These are phyloP conservation scores for Halictus quadricinctus DNA, from an alignment of 2,888 invertebrate genomes.

Conservation along the genomic window DNA sequence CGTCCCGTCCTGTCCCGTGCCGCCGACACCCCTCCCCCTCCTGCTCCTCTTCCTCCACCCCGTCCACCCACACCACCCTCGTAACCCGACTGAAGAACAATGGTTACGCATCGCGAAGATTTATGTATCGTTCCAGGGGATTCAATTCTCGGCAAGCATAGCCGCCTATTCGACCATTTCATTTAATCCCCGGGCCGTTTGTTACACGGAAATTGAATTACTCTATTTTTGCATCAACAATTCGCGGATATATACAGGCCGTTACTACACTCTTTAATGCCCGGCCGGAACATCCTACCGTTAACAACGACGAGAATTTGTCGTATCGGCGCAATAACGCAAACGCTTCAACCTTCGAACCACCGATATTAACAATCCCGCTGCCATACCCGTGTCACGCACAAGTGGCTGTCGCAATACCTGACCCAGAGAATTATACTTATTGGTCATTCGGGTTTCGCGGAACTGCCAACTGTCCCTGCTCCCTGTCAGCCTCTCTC, in stretches of 20 bases:
- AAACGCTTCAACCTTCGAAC: not conserved
- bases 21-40: too few relatives aligned
- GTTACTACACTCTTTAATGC: constrained; percentile 19
- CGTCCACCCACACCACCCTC: not conserved
- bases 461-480: not conserved
- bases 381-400: not conserved
- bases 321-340: constrained; percentile 3
- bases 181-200: constrained; percentile 36
- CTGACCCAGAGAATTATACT: not conserved
- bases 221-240: constrained; percentile 13
- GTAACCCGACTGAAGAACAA: constrained; percentile 13
- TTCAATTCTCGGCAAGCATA: constrained; percentile 16
- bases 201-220: constrained; percentile 39
- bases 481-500: not conserved
- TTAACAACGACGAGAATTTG: not conserved
- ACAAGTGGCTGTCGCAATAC: not conserved
- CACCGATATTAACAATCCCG: not conserved
- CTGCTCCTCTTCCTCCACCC: not conserved
- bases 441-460: not conserved
- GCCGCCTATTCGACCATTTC: constrained; percentile 30
- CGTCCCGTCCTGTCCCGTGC: not conserved
- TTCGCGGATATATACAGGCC: constrained; percentile 15
- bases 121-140: constrained; percentile 31
- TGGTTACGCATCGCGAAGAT: constrained; percentile 41
- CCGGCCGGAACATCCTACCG: not conserved